Evolutionary conservation across 2,888 invertebrate genomes (phyloP).

Genomic region (Nephrotoma guestfalica): DNA sequence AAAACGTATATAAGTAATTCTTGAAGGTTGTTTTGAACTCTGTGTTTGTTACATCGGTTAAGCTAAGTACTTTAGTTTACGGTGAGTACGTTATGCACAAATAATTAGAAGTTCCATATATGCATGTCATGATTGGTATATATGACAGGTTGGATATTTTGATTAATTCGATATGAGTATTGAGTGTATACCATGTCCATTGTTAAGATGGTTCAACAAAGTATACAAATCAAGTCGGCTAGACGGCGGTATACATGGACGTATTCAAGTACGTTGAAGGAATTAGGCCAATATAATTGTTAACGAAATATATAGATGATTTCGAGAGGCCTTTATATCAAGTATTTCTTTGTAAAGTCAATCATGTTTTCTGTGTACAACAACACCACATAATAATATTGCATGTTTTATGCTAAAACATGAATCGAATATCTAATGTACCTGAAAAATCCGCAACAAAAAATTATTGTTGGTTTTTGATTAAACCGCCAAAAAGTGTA

Average conservation of each 20-base stretch:
- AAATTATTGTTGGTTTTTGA: neutral
- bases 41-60: neutral
- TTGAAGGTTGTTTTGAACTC: neutral
- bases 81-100: neutral
- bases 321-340: neutral
- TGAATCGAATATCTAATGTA: neutral
- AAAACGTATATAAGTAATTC: neutral
- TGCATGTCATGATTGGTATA: neutral
- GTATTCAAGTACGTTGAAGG: neutral
- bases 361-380: neutral
- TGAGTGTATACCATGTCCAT: neutral
- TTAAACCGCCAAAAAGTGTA: neutral
- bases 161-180: neutral
- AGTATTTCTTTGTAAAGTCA: neutral
- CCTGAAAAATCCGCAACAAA: neutral
- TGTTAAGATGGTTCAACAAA: neutral
- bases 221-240: neutral
- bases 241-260: neutral
- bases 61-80: neutral
- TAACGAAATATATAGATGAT: neutral
- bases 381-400: neutral
- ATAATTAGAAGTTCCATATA: neutral
- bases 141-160: neutral
- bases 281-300: neutral
- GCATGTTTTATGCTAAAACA: neutral